phyloP scores from a whole-genome alignment of 2,888 invertebrate genomes.

The Diarsia mendica region DNA sequence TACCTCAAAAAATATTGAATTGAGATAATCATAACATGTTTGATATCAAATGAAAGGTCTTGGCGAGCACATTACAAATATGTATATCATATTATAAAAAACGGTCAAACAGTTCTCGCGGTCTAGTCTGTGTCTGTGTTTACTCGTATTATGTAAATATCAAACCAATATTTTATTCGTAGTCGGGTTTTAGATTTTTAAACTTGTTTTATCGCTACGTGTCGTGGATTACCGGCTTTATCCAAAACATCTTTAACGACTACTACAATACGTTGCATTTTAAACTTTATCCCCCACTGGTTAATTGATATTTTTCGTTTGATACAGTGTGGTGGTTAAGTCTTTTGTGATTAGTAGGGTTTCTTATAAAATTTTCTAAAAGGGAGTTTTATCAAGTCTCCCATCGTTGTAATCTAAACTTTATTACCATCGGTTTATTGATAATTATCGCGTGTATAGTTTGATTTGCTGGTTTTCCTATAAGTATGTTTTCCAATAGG shows the following conservation, averaged over 20 bases:
- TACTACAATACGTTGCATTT: slow-evolving; percentile 18
- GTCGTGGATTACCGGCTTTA: slow-evolving; percentile 67
- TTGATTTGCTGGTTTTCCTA: slow-evolving; percentile 29
- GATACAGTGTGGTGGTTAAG: slow-evolving; percentile 12
- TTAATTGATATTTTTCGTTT: slow-evolving; percentile 25
- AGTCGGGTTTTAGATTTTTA: too few species aligned
- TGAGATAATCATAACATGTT: too few species aligned
- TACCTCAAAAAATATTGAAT: too few species aligned
- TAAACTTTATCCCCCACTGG: background rate
- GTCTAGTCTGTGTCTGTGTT: too few species aligned
- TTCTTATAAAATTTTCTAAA: slow-evolving; percentile 57
- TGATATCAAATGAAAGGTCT: too few species aligned
- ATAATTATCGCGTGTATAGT: slow-evolving; percentile 16
- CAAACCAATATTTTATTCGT: too few species aligned
- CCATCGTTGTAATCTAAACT: slow-evolving; percentile 34
- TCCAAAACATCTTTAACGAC: slow-evolving; percentile 59
- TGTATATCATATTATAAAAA: too few species aligned
- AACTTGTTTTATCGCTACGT: slow-evolving; percentile 76
- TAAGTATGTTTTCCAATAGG: slow-evolving; percentile 57
- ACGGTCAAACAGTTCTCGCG: too few species aligned
- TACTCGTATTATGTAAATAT: too few species aligned
- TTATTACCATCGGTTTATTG: background rate
- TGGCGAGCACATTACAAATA: too few species aligned
- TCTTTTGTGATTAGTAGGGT: background rate
- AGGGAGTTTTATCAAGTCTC: slow-evolving; percentile 46